phyloP scores from a whole-genome alignment of 2,888 invertebrate genomes.

The Falcaria lacertinaria region DNA sequence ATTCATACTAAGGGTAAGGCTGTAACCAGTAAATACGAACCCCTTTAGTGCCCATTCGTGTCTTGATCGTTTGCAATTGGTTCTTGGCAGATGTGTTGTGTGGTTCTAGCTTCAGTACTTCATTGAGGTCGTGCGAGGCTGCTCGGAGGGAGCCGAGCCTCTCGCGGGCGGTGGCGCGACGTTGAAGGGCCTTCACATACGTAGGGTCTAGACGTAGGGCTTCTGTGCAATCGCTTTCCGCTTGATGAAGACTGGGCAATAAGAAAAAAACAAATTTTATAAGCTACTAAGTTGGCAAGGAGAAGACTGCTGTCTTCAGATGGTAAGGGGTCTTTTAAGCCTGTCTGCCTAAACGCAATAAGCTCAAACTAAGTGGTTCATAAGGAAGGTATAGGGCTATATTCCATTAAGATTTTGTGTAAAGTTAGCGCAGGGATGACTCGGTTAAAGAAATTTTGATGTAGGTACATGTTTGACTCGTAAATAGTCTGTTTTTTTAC shows the following conservation, averaged over 20 bases:
- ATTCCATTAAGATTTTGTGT: too few relatives aligned
- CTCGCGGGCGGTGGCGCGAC: constrained; percentile 88
- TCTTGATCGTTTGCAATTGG: constrained; percentile 79
- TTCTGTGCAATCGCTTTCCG: constrained; percentile 89
- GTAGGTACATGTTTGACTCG: too few relatives aligned
- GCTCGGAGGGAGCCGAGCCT: constrained; percentile 84
- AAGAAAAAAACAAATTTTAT: neutral
- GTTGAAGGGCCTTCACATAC: constrained; percentile 91
- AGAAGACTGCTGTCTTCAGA: neutral
- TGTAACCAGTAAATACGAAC: too few relatives aligned
- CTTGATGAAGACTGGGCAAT: constrained; percentile 80
- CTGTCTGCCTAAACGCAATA: too few relatives aligned
- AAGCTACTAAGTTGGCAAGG: neutral
- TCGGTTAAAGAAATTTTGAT: too few relatives aligned
- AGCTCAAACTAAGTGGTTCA: too few relatives aligned
- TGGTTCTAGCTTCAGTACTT: constrained; percentile 87
- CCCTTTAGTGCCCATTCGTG: constrained; percentile 72
- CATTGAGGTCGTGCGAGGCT: constrained; percentile 85
- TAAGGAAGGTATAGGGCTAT: too few relatives aligned
- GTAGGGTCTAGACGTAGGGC: constrained; percentile 88
- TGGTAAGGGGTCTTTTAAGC: too few relatives aligned
- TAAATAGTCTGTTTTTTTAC: too few relatives aligned
- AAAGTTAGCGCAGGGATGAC: too few relatives aligned
- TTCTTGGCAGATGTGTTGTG: constrained; percentile 84
- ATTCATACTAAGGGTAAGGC: too few relatives aligned